These are phyloP conservation scores for Tympanoctomys barrerae DNA, from an alignment of 2,797 vertebrate genomes.

Conservation along the genomic window DNA sequence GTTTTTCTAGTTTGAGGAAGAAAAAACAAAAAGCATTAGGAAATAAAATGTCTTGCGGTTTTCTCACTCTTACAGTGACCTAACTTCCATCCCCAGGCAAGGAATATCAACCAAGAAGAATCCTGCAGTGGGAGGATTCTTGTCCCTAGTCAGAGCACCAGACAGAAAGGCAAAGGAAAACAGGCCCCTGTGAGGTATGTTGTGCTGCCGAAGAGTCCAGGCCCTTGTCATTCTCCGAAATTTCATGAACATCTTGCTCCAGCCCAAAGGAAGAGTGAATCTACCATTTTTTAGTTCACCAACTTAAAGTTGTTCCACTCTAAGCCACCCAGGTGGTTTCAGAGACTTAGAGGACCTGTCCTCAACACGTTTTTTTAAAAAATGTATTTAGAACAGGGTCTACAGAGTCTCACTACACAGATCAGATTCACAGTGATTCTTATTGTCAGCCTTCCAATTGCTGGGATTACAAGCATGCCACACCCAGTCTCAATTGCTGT, in stretches of 20 bases:
- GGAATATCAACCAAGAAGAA: neutral
- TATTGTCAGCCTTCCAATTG: too few species aligned
- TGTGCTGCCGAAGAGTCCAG: neutral
- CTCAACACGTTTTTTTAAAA: neutral
- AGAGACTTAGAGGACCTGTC: neutral
- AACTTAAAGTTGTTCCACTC: neutral
- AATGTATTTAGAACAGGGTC: too few species aligned
- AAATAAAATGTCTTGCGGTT: conserved; percentile 42
- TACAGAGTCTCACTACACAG: too few species aligned
- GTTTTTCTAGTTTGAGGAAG: conserved; percentile 33
- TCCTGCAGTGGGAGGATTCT: neutral
- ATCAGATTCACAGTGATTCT: too few species aligned
- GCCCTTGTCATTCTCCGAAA: neutral
- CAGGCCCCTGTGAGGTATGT: neutral
- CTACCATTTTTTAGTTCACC: neutral
- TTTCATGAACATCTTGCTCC: neutral
- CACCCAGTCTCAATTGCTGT: too few species aligned
- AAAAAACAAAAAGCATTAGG: conserved; percentile 55
- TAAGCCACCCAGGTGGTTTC: neutral
- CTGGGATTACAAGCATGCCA: too few species aligned
- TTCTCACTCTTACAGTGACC: neutral
- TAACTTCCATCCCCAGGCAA: neutral
- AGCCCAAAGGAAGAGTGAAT: neutral
- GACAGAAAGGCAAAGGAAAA: neutral
- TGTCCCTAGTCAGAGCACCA: neutral